phyloP scores from a whole-genome alignment of 2,888 invertebrate species.

The Hymenopus coronatus region DNA sequence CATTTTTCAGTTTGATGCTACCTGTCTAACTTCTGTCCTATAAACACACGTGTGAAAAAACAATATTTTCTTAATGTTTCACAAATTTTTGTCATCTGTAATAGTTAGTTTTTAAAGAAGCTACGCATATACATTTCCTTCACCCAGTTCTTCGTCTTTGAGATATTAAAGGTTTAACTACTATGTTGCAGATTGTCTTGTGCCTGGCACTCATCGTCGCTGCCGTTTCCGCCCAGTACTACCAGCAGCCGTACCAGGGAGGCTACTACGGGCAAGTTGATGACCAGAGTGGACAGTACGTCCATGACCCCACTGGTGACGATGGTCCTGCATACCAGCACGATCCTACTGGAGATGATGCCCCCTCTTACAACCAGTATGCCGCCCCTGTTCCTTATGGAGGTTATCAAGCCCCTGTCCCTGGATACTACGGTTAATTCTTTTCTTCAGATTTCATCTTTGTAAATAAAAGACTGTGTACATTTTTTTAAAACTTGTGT shows the following conservation, averaged over 20 bases:
- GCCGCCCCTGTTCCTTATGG: not conserved
- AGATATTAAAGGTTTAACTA: not conserved
- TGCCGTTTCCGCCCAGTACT: not conserved
- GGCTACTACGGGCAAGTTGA: not conserved
- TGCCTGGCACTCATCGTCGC: not conserved
- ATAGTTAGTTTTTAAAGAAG: no score
- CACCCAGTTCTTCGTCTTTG: no score
- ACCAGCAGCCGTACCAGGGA: not conserved
- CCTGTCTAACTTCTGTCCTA: no score
- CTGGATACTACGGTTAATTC: not conserved
- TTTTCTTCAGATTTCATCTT: not conserved
- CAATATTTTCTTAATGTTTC: no score
- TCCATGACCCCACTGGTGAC: not conserved
- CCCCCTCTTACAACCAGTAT: not conserved
- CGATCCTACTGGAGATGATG: not conserved
- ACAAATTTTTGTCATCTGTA: no score
- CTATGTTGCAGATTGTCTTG: not conserved
- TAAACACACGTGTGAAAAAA: no score
- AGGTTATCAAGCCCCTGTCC: not conserved
- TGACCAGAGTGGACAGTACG: not conserved
- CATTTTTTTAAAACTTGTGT: not conserved
- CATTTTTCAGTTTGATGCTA: no score
- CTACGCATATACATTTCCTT: no score
- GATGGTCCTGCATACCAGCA: not conserved
- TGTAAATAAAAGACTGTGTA: not conserved